Base-by-base conservation (phyloP, 2,113 vertebrate genomes). In the Oenanthe oenanthe region DNA sequence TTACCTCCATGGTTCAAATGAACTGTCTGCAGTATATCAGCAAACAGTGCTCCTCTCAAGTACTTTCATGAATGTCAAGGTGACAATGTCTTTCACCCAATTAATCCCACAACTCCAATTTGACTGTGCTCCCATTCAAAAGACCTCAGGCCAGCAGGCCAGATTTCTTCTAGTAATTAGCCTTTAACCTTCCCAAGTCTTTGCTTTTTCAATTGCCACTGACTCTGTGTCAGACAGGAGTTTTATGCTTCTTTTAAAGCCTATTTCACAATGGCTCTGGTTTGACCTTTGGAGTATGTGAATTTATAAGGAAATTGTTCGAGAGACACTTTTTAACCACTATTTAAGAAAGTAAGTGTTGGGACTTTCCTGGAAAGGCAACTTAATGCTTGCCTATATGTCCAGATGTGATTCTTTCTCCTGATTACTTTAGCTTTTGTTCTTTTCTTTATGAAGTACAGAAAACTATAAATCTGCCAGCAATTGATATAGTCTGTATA, bases 81-180 rank as follows among this genome's bases (percentile, higher is more conserved):
- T 96, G 80, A 65, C 60, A 71, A 25, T 91, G 63, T 63, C 92
- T 96, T 96, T 96, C 80, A 93, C 70, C 79, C 75, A 93, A 93
- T 97, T 97, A 96, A 93, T 94, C 95, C 95, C 89, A 74, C 67
- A 92, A 71, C 74, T 94, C 75, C 80, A 65, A 91, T 83, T 92
- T 92, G 92, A 77, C 61, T 91, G 77, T 83, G 12, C 60, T 95
- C 70, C 76, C 84, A 42, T 47, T 94, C 65, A 78, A 72, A 96
- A 94, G 47, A 70, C 85, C 62, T 56, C 40, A 83, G 93, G 54
- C 88, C 82, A 83, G 18, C 43, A 80, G 94, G 91, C 75, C 94
- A 71, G 36, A 94, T 90, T 95, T 92, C 92, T 93, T 81, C 70
- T 63, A 81, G 89, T 66, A 93, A 95, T 95, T 95, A 94, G 66